Percentiles rank a stretch among this genome's conserved stretches.
Evolutionary conservation across 2,797 vertebrate genomes (phyloP).

Genomic region (Crocidura indochinensis): DNA sequence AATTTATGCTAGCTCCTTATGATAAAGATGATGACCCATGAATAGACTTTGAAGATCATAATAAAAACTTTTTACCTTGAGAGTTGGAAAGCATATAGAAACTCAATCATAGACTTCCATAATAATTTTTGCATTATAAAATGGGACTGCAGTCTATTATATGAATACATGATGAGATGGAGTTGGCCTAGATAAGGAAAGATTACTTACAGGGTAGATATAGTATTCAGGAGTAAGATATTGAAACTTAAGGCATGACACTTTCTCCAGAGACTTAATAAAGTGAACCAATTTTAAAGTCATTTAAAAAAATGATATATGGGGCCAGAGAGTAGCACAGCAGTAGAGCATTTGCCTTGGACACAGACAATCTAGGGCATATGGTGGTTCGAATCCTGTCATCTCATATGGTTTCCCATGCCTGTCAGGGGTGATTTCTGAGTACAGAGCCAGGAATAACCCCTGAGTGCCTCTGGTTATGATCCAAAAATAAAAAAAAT

Average conservation of each 20-base stretch:
- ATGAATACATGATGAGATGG: not conserved
- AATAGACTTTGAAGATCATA: not conserved
- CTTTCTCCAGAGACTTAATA: not conserved
- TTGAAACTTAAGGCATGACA: not conserved
- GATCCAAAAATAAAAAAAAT: too few species aligned
- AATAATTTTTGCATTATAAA: constrained; percentile 5
- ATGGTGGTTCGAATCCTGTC: too few species aligned
- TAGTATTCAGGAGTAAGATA: not conserved
- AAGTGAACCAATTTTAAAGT: not conserved
- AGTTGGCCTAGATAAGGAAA: not conserved
- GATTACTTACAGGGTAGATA: not conserved
- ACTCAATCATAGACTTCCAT: not conserved
- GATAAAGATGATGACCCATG: not conserved
- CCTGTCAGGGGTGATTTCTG: too few species aligned
- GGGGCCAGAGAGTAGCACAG: too few species aligned
- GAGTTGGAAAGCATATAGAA: not conserved
- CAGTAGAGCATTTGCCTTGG: too few species aligned
- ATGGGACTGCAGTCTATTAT: not conserved
- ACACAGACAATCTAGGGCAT: too few species aligned
- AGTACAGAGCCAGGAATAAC: too few species aligned
- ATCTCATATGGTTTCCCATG: too few species aligned
- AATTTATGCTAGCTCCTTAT: not conserved
- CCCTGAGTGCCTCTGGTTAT: too few species aligned
- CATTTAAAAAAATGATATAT: not conserved
- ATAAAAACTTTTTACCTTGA: constrained; percentile 10